These are phyloP conservation scores for Cynopterus sphinx DNA, from an alignment of 2,797 vertebrate species.

Conservation along the genomic window DNA sequence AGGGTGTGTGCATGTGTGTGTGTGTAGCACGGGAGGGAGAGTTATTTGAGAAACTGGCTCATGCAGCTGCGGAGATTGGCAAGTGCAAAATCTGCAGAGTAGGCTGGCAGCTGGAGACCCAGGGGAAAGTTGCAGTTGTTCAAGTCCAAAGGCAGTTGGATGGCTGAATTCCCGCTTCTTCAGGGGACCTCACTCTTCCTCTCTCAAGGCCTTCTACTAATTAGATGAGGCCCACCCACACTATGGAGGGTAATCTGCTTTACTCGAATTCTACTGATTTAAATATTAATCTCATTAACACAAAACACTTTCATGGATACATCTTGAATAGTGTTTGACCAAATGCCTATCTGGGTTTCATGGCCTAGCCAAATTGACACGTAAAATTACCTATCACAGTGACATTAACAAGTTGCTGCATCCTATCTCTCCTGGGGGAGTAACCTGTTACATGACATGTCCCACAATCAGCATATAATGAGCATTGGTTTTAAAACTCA, in stretches of 20 bases:
- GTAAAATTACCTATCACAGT: background rate
- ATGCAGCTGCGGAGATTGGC: background rate
- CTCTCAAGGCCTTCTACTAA: background rate
- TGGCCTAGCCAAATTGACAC: background rate
- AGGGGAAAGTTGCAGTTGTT: background rate
- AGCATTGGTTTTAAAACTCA: background rate
- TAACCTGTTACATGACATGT: background rate
- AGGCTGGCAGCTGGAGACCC: background rate
- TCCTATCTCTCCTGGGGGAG: background rate
- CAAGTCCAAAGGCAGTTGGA: background rate
- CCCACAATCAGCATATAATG: background rate
- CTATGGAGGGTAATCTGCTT: background rate
- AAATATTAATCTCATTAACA: background rate
- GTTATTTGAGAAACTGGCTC: background rate
- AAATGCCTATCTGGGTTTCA: background rate
- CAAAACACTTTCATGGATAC: background rate
- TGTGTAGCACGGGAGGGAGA: too few relatives aligned
- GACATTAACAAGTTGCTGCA: background rate
- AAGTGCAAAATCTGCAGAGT: background rate
- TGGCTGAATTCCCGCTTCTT: background rate
- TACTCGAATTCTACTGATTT: background rate
- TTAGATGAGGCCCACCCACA: background rate
- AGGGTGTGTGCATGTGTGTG: fast-evolving
- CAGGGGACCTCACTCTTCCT: background rate
- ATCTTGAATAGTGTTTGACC: background rate